These are phyloP conservation scores for Aspidiotus destructor DNA, from an alignment of 2,888 invertebrate species.

Conservation along the genomic window DNA sequence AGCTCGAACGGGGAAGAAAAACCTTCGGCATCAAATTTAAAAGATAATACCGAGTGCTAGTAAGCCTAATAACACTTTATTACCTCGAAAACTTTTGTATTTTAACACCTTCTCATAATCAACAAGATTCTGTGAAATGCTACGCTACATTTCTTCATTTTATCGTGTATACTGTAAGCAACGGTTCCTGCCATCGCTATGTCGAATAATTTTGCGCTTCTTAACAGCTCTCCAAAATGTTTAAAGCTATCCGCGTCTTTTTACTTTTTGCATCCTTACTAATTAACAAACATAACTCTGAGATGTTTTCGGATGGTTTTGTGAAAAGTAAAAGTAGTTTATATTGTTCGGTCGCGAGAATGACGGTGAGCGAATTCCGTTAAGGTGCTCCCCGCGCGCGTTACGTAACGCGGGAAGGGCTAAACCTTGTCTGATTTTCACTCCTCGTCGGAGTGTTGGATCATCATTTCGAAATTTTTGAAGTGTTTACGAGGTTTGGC, in stretches of 20 bases:
- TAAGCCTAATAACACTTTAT: constrained; percentile 32
- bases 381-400: too few species aligned
- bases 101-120: constrained; percentile 32
- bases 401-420: too few species aligned
- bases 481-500: constrained; percentile 9
- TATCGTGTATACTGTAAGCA: constrained; percentile 21
- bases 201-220: constrained; percentile 27
- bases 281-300: constrained; percentile 32
- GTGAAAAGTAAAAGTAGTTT: constrained; percentile 28
- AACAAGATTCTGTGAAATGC: constrained; percentile 30
- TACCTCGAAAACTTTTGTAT: constrained; percentile 31
- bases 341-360: constrained; percentile 16
- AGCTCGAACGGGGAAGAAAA: constrained; percentile 4
- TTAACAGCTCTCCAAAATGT: constrained; percentile 32
- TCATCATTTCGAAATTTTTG: neutral
- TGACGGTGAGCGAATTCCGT: too few species aligned
- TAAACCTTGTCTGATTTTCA: too few species aligned
- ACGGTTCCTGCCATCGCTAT: constrained; percentile 26
- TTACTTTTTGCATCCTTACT: constrained; percentile 26
- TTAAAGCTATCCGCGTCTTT: constrained; percentile 28
- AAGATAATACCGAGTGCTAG: constrained; percentile 25
- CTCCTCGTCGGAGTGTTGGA: too few species aligned
- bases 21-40: constrained; percentile 28
- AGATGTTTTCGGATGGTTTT: constrained; percentile 30
- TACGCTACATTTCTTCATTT: constrained; percentile 31